Evolutionary conservation across 2,888 invertebrate genomes (phyloP).

Genomic region (Barypeithes pellucidus): DNA sequence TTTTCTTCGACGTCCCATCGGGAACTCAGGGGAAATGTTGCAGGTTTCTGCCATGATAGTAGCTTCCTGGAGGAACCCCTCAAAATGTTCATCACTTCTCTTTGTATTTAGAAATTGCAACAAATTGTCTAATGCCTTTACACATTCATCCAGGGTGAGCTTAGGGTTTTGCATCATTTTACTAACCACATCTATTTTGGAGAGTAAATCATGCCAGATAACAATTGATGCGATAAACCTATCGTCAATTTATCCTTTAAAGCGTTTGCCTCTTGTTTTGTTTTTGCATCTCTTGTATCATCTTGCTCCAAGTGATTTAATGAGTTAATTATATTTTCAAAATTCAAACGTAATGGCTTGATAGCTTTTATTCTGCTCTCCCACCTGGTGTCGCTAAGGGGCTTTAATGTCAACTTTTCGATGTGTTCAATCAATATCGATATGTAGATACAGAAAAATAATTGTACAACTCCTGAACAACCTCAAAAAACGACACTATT

Average conservation of each 20-base stretch:
- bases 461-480: conserved; percentile 37
- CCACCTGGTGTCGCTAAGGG: conserved; percentile 56
- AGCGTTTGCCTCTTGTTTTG: not conserved
- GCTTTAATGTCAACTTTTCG: conserved; percentile 45
- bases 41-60: not conserved
- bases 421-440: conserved; percentile 39
- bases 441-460: conserved; percentile 45
- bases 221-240: not conserved
- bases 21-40: not conserved
- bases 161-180: not conserved
- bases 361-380: conserved; percentile 56
- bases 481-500: conserved; percentile 11
- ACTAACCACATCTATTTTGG: not conserved
- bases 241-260: not conserved
- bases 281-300: not conserved
- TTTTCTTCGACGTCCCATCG: conserved; percentile 1
- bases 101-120: conserved; percentile 1
- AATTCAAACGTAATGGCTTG: conserved; percentile 46
- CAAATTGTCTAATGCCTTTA: not conserved
- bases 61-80: not conserved
- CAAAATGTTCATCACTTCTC: not conserved
- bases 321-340: conserved; percentile 37
- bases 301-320: not conserved
- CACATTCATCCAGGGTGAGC: not conserved
- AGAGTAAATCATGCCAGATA: not conserved